phyloP scores from a whole-genome alignment of 1,140 invertebrate species.

The Drosophila sturtevanti region DNA sequence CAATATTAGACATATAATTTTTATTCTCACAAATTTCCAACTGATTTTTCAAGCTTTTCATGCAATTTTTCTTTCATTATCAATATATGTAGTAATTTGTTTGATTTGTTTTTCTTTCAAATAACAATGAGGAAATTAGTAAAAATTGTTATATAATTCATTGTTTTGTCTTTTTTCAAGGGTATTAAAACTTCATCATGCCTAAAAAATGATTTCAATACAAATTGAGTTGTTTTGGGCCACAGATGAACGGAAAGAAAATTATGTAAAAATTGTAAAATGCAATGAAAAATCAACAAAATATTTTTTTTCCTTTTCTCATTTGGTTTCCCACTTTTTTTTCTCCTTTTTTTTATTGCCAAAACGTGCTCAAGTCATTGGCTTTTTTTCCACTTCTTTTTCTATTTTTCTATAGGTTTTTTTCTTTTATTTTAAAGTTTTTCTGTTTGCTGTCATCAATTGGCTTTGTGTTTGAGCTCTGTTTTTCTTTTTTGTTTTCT shows the following conservation, averaged over 20 bases:
- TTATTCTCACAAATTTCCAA: too few species aligned
- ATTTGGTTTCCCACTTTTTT: background rate
- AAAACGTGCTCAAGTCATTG: slow-evolving; percentile 54
- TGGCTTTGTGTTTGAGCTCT: slow-evolving; percentile 43
- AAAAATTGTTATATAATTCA: too few species aligned
- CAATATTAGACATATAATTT: too few species aligned
- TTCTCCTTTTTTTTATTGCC: slow-evolving; percentile 11
- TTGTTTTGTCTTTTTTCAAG: too few species aligned
- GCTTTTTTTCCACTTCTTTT: slow-evolving; percentile 24
- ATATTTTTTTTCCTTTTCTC: slow-evolving; percentile 5
- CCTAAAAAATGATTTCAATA: background rate
- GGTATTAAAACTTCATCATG: background rate
- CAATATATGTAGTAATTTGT: too few species aligned
- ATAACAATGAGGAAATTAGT: too few species aligned
- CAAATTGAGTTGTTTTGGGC: slow-evolving; percentile 64
- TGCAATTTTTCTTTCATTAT: too few species aligned
- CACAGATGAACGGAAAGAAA: slow-evolving; percentile 27
- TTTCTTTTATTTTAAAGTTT: slow-evolving; percentile 11
- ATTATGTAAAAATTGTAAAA: slow-evolving; percentile 62
- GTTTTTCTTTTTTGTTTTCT: slow-evolving; percentile 5
- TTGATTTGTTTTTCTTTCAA: too few species aligned
- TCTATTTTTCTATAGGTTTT: slow-evolving; percentile 14
- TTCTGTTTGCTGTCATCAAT: slow-evolving; percentile 41
- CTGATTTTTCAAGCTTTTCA: too few species aligned
- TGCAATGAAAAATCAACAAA: slow-evolving; percentile 16